phyloP scores from a whole-genome alignment of 2,888 invertebrate species.

The Meganola albula region DNA sequence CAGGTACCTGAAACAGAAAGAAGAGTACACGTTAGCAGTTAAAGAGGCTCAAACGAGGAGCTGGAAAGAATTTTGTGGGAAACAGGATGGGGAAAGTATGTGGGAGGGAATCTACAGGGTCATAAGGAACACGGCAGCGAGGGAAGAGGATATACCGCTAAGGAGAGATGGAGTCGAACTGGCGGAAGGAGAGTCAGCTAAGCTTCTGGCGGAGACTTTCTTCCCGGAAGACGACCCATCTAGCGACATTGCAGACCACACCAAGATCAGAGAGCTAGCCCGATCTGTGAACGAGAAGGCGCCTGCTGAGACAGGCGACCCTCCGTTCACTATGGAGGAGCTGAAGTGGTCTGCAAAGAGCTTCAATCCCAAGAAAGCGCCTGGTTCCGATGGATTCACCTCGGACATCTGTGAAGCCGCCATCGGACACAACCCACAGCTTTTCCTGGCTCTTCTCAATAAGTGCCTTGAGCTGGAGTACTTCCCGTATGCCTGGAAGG shows the following conservation, averaged over 20 bases:
- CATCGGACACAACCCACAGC: background rate
- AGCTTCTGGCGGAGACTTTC: background rate
- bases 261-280: background rate
- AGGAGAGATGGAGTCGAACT: background rate
- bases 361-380: background rate
- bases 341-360: background rate
- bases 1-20: conserved; percentile 1
- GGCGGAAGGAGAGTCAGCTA: background rate
- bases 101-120: conserved; percentile 14
- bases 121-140: background rate
- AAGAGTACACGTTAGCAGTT: background rate
- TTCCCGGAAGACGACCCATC: background rate
- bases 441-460: background rate
- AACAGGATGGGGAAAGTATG: conserved; percentile 11
- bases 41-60: background rate
- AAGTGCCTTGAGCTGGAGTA: background rate
- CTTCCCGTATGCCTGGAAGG: background rate
- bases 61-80: conserved; percentile 6
- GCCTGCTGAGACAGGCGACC: background rate
- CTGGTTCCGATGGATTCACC: background rate
- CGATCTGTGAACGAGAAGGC: background rate
- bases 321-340: background rate
- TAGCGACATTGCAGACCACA: background rate
- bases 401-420: background rate
- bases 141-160: conserved; percentile 3